A percentile compares a stretch with the other conserved stretches of the same genome.
Conservation (phyloP, 2,113 vertebrate species). For the Pan paniscus region DNA sequence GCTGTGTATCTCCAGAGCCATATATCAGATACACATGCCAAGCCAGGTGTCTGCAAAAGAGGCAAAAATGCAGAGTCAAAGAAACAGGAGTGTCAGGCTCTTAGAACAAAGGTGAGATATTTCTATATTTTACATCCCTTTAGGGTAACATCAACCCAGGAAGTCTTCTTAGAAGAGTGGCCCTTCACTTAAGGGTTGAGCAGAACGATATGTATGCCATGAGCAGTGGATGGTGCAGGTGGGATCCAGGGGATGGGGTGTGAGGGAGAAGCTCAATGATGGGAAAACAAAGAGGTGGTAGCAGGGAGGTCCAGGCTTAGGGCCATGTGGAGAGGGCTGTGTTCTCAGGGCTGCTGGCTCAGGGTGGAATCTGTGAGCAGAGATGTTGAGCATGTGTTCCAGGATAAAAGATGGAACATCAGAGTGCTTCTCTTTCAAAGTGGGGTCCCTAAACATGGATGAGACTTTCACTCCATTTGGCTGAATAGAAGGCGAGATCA, state of each 20-base stretch:
- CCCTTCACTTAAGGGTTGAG: background rate
- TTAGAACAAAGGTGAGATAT: background rate
- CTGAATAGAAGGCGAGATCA: background rate
- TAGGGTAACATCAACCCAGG: background rate
- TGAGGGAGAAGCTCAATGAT: background rate
- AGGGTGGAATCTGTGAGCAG: background rate
- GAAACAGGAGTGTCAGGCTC: background rate
- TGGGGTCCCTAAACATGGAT: background rate
- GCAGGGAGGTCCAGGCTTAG: too few relatives aligned
- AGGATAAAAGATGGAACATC: background rate
- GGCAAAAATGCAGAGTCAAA: background rate
- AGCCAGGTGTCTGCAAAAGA: background rate
- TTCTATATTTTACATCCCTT: background rate
- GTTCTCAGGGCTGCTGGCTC: background rate
- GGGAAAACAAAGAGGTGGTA: background rate
- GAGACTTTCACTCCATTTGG: background rate
- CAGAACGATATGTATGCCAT: background rate
- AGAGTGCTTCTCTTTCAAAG: background rate
- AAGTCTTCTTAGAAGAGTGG: background rate
- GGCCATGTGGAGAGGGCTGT: background rate
- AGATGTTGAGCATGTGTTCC: background rate
- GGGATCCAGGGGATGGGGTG: background rate
- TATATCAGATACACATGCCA: background rate
- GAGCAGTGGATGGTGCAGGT: background rate
- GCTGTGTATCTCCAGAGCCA: background rate